phyloP scores from a whole-genome alignment of 2,888 invertebrate genomes.

The Andrena minutula region DNA sequence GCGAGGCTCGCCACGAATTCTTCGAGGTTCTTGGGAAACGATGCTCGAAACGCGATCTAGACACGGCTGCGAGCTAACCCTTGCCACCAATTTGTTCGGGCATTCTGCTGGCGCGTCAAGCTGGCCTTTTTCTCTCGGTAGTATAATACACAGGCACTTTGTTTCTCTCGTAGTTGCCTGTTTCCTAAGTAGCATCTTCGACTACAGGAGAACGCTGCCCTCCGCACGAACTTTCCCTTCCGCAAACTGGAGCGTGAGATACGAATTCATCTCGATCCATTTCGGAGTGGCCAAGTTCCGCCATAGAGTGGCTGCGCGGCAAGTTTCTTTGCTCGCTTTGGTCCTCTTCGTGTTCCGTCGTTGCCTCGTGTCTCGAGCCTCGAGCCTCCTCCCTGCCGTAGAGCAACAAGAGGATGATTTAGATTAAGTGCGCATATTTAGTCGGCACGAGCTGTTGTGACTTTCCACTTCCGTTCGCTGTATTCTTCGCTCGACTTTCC shows the following conservation, averaged over 20 bases:
- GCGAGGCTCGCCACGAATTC: conserved; percentile 55
- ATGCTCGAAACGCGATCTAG: conserved; percentile 48
- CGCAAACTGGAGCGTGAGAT: no score
- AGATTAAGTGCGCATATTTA: conserved; percentile 69
- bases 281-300: conserved; percentile 21
- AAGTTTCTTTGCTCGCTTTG: conserved; percentile 26
- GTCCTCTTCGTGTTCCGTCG: conserved; percentile 28
- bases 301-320: conserved; percentile 26
- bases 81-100: conserved; percentile 79
- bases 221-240: no score
- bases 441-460: conserved; percentile 61
- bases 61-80: conserved; percentile 72
- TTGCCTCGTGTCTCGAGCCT: conserved; percentile 40
- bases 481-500: conserved; percentile 9
- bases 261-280: conserved; percentile 12
- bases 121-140: conserved; percentile 20
- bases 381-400: conserved; percentile 31
- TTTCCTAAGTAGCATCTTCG: background rate
- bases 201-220: background rate
- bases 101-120: conserved; percentile 73
- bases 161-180: background rate
- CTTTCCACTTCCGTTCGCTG: conserved; percentile 66
- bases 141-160: background rate
- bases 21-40: conserved; percentile 49
- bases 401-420: conserved; percentile 71